Evolutionary conservation across 2,888 invertebrate genomes (phyloP).

Genomic region (Germaria angustata): DNA sequence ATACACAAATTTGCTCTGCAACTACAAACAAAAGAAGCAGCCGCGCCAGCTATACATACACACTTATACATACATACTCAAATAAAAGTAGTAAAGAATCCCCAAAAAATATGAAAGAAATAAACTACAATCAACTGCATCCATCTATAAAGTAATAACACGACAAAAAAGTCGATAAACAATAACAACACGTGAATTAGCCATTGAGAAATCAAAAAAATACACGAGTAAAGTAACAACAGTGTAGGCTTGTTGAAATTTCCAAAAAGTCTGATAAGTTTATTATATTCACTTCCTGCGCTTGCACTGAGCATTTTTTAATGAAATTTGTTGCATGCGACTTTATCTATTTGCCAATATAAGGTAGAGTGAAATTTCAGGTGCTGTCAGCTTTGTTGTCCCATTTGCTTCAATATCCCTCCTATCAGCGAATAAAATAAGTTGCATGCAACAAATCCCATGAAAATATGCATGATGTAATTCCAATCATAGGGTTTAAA

Average conservation of each 20-base stretch:
- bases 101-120: conserved; percentile 46
- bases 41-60: background rate
- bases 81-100: background rate
- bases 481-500: too few relatives aligned
- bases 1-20: background rate
- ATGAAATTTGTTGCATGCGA: too few relatives aligned
- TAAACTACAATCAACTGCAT: conserved; percentile 62
- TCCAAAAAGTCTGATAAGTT: conserved; percentile 28
- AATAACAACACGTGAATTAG: conserved; percentile 32
- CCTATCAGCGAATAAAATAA: too few relatives aligned
- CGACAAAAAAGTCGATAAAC: conserved; percentile 41
- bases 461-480: too few relatives aligned
- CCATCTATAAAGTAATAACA: conserved; percentile 3
- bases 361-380: too few relatives aligned
- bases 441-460: too few relatives aligned
- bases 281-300: background rate
- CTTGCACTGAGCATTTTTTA: too few relatives aligned
- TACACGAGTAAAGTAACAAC: conserved; percentile 11
- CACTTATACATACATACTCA: background rate
- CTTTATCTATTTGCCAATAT: too few relatives aligned
- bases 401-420: too few relatives aligned
- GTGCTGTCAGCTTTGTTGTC: too few relatives aligned
- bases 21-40: conserved; percentile 9
- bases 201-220: conserved; percentile 57
- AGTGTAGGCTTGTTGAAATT: conserved; percentile 29